Base-by-base conservation (phyloP, 2,797 vertebrate genomes). In the Hirundo rustica region DNA sequence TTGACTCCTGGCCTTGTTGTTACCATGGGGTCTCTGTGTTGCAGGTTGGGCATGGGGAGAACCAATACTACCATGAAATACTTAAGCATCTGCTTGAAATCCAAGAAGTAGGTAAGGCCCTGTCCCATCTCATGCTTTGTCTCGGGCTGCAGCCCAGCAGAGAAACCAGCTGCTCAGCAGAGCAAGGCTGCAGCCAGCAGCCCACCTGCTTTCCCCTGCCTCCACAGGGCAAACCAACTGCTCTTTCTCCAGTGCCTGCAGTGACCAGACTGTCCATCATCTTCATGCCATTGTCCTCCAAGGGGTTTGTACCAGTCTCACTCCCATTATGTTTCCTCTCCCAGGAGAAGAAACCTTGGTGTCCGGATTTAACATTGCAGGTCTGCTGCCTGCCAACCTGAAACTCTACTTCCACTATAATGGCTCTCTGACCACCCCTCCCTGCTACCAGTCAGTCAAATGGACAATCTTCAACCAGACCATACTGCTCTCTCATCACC, bases 341-440 rank as follows among this genome's bases (percentile, higher is more conserved):
- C 50, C 95, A 99, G 99, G 97, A 25, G 96, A 99, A 89, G 98
- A 97, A 95, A 97, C 93, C 2, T 70, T 70, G 42, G 98, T 99
- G 80, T 98, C 98, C 0, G 98, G 98, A 53, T 99, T 99, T 93
- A 98, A 99, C 34, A 85, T 99, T 9, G 97, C 98, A 36, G 97
- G 98, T 2, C 96, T 99, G 89, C 97, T 99, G 44, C 99, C 99
- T 2, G 93, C 96, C 8, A 97, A 98, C 81, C 97, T 99, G 70
- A 97, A 97, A 23, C 96, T 89, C 38, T 99, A 98, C 96, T 99
- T 98, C 93, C 98, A 98, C 67, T 99, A 99, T 86, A 98, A 98
- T 0, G 99, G 99, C 64, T 99, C 99, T 32, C 97, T 99, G 50
- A 99, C 99, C 30, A 99, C 99, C 3, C 99, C 99, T 2, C 98